Base-by-base conservation (phyloP, 2,888 invertebrate genomes). In the Apodemia duryi region DNA sequence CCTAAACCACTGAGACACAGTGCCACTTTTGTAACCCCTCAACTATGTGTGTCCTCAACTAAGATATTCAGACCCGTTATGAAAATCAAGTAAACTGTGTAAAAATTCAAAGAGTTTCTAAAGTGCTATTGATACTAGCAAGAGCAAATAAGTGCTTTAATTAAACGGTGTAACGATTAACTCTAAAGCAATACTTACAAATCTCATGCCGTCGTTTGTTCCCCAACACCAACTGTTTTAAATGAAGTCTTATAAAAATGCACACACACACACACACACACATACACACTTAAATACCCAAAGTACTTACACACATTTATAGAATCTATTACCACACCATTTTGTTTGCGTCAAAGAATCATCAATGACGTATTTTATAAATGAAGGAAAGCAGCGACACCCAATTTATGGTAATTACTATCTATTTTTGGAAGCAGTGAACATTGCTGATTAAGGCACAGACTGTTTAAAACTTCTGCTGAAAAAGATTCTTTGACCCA, bases 141-240 rank as follows among this genome's bases (percentile, higher is more conserved):
- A 66, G 70, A 69, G 67, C 66, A 67, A 71, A 67, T 70, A 65
- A 66, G 72, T 74, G 75, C 71, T 69, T 67, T 64, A 61, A 68
- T 74, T 70, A 68, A 67, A 63, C 62, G 71, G 73, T 74, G 75
- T 75, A 73, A 72, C 43, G 43, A 43, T 74, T 79, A 79, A 74
- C 54, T 73, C 81, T 83, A 82, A 82, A 84, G 82, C 78, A 76
- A 82, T 86, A 88, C 88, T 88, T 86, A 88, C 86, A 79, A 75
- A 73, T 76, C 74, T 81, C 83, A 82, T 82, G 80, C 81, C 83
- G 79, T 79, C 76, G 70, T 81, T 87, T 88, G 87, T 84, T 88
- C 90, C 88, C 84, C 84, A 80, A 82, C 85, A 91, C 91, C 91
- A 90, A 88, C 90, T 89, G 87, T 86, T 77, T 79, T 67, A 78